Evolutionary conservation across 2,888 invertebrate genomes (phyloP).

Genomic region (Tenodera sinensis): DNA sequence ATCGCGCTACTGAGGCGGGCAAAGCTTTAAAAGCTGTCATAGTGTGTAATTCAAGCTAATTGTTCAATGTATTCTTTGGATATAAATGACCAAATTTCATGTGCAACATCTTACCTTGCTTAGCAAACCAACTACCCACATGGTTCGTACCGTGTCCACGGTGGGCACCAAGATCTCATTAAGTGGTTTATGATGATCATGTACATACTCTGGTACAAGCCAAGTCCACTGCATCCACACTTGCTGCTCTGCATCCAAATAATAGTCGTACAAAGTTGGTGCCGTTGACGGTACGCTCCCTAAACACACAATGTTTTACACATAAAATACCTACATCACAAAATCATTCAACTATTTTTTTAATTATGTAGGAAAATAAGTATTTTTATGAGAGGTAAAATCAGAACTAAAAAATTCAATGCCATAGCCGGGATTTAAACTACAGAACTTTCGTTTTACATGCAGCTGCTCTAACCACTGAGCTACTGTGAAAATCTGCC

Average conservation of each 20-base stretch:
- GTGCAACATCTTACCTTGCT: slow-evolving; percentile 55
- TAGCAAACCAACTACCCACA: slow-evolving; percentile 75
- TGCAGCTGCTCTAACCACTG: too few relatives aligned
- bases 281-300: slow-evolving; percentile 71
- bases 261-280: slow-evolving; percentile 78
- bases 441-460: too few relatives aligned
- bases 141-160: slow-evolving; percentile 77
- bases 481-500: too few relatives aligned
- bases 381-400: too few relatives aligned
- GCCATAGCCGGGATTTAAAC: too few relatives aligned
- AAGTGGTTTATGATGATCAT: slow-evolving; percentile 66
- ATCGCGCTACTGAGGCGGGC: too few relatives aligned
- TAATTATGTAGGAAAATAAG: not conserved
- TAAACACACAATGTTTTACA: slow-evolving; percentile 35
- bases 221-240: slow-evolving; percentile 85
- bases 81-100: too few relatives aligned
- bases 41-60: too few relatives aligned
- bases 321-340: slow-evolving; percentile 20
- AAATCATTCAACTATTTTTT: not conserved
- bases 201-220: slow-evolving; percentile 71
- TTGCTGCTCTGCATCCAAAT: slow-evolving; percentile 60
- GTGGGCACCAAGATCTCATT: slow-evolving; percentile 87
- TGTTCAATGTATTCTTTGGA: too few relatives aligned
- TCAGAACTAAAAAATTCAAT: too few relatives aligned
- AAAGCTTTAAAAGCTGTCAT: too few relatives aligned